Conservation (phyloP, 2,797 vertebrate genomes). For the Phataginus tricuspis region DNA sequence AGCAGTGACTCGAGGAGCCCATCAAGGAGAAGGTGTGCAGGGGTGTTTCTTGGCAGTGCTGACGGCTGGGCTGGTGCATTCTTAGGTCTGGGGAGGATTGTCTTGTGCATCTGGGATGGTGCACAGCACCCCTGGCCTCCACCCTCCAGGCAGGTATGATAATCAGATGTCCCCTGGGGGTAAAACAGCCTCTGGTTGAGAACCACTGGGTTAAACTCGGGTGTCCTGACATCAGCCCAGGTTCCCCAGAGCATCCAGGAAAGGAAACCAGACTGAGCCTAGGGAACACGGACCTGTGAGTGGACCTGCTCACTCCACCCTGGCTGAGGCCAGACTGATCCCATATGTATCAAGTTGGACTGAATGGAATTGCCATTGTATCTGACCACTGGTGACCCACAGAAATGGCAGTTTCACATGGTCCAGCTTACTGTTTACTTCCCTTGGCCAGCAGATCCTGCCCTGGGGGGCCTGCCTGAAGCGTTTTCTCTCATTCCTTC, state of each 20-base stretch:
- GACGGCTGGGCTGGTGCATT: background rate
- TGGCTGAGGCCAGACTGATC: background rate
- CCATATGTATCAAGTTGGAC: background rate
- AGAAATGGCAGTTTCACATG: background rate
- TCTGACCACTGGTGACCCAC: background rate
- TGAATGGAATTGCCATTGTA: background rate
- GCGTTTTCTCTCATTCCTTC: too few species aligned
- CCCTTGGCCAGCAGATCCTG: background rate
- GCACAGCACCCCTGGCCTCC: too few species aligned
- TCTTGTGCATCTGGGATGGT: background rate
- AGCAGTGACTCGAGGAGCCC: background rate
- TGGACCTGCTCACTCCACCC: background rate
- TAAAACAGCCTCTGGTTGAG: background rate
- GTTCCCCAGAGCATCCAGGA: background rate
- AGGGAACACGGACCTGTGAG: background rate
- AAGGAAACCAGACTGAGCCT: background rate
- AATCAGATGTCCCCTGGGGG: background rate
- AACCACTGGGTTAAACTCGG: background rate
- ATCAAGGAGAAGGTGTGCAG: too few species aligned
- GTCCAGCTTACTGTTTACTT: background rate
- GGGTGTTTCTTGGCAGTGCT: fast-evolving
- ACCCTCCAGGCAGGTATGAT: background rate
- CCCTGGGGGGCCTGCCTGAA: background rate
- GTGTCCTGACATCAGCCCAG: background rate
- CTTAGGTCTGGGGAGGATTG: background rate